Base-by-base conservation (phyloP, 1,140 invertebrate species). In the Drosophila dunni region DNA sequence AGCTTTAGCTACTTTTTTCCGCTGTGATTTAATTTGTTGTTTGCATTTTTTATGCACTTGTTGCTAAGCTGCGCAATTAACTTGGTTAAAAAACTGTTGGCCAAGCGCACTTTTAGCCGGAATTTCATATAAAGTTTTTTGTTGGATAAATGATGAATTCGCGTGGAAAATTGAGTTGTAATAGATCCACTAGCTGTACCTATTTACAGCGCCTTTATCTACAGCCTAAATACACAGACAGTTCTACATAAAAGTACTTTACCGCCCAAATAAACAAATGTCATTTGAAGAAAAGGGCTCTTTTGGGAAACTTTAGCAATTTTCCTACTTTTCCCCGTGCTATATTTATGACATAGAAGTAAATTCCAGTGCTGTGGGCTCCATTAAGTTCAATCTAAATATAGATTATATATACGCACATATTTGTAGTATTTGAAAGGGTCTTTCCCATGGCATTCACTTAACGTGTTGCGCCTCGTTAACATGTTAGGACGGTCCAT, bases 41-140 rank as follows among this genome's bases (percentile, higher is more conserved):
- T 48, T 56, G 20, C 50, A 20, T 44, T 46, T 58, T 44, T 29
- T 17, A 20, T 61, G 64, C 70, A 73, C 64, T 73, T 67, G 64
- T 73, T 73, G 70, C 60, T 61, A 67, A 73, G 60, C 64, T 60
- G 67, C 36, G 56, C 64, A 61, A 44, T 71, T 64, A 20, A 71
- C 17, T 56, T 51, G 48, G 61, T 42, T 57, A 60, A 61, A 71
- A 71, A 64, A 71, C 45, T 40, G 46, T 67, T 29, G 11, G 44
- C 34, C 48, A 51, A 50, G 42, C 50, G 42, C 60, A 62, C 34
- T 33, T 24, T 7, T 24, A 20, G 56, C 57, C 48, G 57, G 48
- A 57, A 15, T 24, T 63, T 40, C n/a, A 36, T 63, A 5, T 48
- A 36, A 33, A 33, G 33, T 17, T 40, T 60, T 34, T 56, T 7